Conservation (phyloP, 1,140 invertebrate species). For the Drosophila hydei region DNA sequence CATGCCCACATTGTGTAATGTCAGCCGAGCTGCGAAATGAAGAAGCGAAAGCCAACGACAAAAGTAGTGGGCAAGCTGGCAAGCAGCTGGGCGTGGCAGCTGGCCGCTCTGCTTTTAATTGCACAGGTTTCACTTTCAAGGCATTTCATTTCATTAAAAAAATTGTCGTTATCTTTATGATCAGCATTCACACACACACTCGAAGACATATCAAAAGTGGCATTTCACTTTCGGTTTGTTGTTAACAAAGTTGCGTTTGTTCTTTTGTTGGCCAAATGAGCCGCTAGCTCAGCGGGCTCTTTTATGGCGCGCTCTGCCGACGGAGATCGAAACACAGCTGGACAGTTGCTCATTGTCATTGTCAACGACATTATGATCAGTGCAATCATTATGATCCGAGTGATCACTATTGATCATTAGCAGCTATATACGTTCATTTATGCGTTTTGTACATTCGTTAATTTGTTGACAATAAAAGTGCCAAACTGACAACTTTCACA, state of each 20-base stretch:
- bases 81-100: constrained; percentile 47
- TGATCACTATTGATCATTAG: constrained; percentile 28
- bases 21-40: constrained; percentile 35
- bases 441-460: constrained; percentile 46
- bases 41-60: constrained; percentile 37
- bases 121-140: constrained; percentile 79
- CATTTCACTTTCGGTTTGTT: constrained; percentile 78
- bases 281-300: constrained; percentile 44
- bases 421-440: constrained; percentile 12
- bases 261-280: constrained; percentile 72
- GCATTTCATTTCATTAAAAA: constrained; percentile 76
- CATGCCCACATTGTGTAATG: constrained; percentile 70
- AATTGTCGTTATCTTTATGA: constrained; percentile 77
- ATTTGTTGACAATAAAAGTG: constrained; percentile 78
- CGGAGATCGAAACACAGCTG: constrained; percentile 40
- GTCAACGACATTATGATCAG: constrained; percentile 25
- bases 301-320: constrained; percentile 35
- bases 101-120: constrained; percentile 61
- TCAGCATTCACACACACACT: constrained; percentile 23
- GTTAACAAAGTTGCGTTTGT: too few relatives aligned
- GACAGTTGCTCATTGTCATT: constrained; percentile 38
- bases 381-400: constrained; percentile 13
- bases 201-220: constrained; percentile 23
- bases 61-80: constrained; percentile 28
- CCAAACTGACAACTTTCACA: constrained; percentile 79